Evolutionary conservation across 2,888 invertebrate species (phyloP).

Genomic region (Melitaea athalia): DNA sequence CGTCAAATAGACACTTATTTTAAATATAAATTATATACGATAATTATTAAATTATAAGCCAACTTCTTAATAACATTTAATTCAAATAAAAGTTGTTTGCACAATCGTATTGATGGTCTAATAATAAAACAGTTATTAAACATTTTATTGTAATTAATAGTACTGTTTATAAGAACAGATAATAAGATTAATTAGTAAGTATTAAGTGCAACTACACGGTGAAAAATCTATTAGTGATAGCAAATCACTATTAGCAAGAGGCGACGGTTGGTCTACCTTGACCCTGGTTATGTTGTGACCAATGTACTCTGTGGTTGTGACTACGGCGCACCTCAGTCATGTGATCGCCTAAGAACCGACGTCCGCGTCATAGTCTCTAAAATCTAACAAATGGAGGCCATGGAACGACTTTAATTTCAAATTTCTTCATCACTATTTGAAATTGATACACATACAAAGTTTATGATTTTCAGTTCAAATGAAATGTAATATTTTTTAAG

Average conservation of each 20-base stretch:
- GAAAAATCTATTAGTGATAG: constrained; percentile 38
- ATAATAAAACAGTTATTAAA: not conserved
- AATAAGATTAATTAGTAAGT: not conserved
- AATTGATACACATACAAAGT: not conserved
- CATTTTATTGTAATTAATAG: not conserved
- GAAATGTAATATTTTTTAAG: no score
- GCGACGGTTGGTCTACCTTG: constrained; percentile 52
- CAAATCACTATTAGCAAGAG: constrained; percentile 39
- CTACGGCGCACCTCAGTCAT: constrained; percentile 50
- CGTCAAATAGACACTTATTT: not conserved
- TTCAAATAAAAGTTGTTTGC: no score
- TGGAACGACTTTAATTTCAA: constrained; percentile 14
- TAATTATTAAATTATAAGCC: no score
- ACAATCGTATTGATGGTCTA: no score
- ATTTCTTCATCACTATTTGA: not conserved
- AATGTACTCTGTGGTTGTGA: no score
- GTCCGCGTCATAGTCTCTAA: constrained; percentile 33
- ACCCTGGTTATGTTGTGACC: constrained; percentile 45
- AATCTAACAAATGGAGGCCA: constrained; percentile 36
- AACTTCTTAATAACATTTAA: no score
- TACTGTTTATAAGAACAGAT: not conserved
- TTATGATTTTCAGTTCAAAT: no score
- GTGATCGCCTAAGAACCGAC: constrained; percentile 47
- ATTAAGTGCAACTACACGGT: constrained; percentile 31
- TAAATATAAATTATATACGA: no score